A percentile compares a stretch with the other conserved stretches of the same genome.
Evolutionary conservation across 2,888 invertebrate species (phyloP).

Genomic region (Apocheima hispidaria): DNA sequence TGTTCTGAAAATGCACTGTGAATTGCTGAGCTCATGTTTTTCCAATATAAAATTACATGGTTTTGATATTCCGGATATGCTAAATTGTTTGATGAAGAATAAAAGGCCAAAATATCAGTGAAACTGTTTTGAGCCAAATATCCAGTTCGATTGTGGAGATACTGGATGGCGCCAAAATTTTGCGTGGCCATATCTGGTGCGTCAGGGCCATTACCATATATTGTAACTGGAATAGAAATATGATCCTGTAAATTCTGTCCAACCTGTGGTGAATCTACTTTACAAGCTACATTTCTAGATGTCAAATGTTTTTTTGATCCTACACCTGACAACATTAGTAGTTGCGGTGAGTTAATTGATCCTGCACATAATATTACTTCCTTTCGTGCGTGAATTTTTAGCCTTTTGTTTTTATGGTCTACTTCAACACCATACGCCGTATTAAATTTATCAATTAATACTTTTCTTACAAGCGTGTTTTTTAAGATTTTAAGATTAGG

Average conservation of each 20-base stretch:
- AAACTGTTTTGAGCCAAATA: conserved; percentile 75
- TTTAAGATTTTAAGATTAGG: conserved; percentile 67
- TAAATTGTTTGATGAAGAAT: conserved; percentile 55
- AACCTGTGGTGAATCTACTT: conserved; percentile 74
- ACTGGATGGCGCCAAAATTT: conserved; percentile 71
- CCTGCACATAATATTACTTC: conserved; percentile 83
- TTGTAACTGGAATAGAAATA: conserved; percentile 64
- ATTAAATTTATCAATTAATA: conserved; percentile 76
- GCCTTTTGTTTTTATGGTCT: conserved; percentile 50
- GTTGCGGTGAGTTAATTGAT: conserved; percentile 77
- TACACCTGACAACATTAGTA: conserved; percentile 83
- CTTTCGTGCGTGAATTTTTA: conserved; percentile 56
- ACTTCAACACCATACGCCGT: conserved; percentile 71
- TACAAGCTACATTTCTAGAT: conserved; percentile 63
- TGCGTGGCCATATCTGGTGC: conserved; percentile 49
- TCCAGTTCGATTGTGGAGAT: conserved; percentile 81
- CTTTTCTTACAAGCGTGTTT: conserved; percentile 76
- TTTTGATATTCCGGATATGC: conserved; percentile 63
- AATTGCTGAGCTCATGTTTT: conserved; percentile 58
- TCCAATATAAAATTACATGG: conserved; percentile 53
- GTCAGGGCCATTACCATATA: conserved; percentile 62
- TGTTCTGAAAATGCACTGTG: neutral
- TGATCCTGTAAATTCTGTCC: conserved; percentile 86
- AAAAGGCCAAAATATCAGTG: conserved; percentile 80
- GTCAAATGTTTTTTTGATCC: conserved; percentile 72